Evolutionary conservation across 2,797 vertebrate species (phyloP), one percentile per base, ranked within the genome.

Genomic region (Scolopax bukidnonensis): DNA sequence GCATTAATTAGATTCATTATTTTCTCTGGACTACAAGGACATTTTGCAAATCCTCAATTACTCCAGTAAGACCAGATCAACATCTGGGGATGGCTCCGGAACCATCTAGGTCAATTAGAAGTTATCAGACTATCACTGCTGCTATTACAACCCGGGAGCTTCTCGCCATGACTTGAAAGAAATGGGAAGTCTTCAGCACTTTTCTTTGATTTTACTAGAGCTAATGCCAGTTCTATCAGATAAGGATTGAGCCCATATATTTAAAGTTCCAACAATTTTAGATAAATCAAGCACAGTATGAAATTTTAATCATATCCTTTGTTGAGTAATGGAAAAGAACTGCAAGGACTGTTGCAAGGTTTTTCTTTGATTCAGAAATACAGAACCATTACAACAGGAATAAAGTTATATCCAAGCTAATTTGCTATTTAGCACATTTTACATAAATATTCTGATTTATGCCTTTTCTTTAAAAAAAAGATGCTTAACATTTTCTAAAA

Each of bases 261-360:
- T 78, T 86, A 68, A 96, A 84, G 45, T 82, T 84, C 45, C 11
- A 30, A 84, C 23, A 73, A n/a, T 81, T 88, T 71, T 16, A 73
- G 47, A 75, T 30, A 84, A 94, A 76, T 63, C 67, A 61, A 89
- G 57, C 45, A 57, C 61, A 53, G 50, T 53, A 64, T 65, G 74
- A 96, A 90, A 92, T 84, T 87, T 80, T 94, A 84, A 88, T 87
- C 32, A 50, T 41, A 65, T 71, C 28, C 41, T 93, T 47, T 90
- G 69, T 28, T 33, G 67, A 88, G 33, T 32, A 70, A 59, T 40
- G 30, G 61, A 51, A 68, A 77, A 68, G 75, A 73, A 47, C 59
- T 32, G 36, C 59, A 50, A 85, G 48, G 48, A 47, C 20, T 68
- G 75, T 33, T 56, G 57, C 7, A 50, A 89, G 67, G 27, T 71